A percentile compares a stretch with the other conserved stretches of the same genome.
Evolutionary conservation across 2,888 invertebrate genomes (phyloP).

Genomic region (Steromphala cineraria): DNA sequence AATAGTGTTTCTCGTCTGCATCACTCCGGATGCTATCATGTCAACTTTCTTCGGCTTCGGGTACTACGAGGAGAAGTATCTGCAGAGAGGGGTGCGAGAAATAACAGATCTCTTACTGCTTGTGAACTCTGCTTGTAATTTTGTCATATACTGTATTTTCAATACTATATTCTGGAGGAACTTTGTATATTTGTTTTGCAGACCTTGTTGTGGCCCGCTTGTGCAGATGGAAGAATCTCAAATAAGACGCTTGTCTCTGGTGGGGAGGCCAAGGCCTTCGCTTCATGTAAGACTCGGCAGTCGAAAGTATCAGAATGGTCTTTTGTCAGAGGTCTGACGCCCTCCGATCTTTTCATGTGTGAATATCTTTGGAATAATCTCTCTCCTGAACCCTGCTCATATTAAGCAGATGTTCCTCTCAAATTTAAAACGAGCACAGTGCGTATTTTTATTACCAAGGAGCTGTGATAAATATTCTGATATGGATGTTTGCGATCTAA

Average conservation of each 20-base stretch:
- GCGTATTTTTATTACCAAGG: no score
- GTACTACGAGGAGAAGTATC: conserved; percentile 69
- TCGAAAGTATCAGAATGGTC: conserved; percentile 10
- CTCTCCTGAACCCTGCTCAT: no score
- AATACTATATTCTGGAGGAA: conserved; percentile 71
- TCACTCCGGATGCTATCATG: conserved; percentile 73
- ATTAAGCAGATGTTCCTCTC: no score
- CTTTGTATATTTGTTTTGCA: conserved; percentile 55
- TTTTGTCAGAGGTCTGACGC: conserved; percentile 14
- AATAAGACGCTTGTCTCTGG: conserved; percentile 36
- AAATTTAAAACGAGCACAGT: no score
- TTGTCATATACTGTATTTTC: conserved; percentile 72
- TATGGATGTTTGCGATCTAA: no score
- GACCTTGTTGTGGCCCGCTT: conserved; percentile 29
- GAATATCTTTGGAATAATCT: no score
- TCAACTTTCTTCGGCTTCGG: conserved; percentile 71
- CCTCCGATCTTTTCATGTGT: background rate
- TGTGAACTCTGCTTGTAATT: conserved; percentile 73
- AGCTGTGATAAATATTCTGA: no score
- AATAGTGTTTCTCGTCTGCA: conserved; percentile 71
- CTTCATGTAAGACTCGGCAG: conserved; percentile 19
- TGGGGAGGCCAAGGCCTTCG: conserved; percentile 29
- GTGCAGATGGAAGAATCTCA: conserved; percentile 36
- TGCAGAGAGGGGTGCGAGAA: conserved; percentile 70
- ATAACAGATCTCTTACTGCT: conserved; percentile 71